Conservation (phyloP, 2,797 vertebrate genomes). For the Anolis apletophallus region DNA sequence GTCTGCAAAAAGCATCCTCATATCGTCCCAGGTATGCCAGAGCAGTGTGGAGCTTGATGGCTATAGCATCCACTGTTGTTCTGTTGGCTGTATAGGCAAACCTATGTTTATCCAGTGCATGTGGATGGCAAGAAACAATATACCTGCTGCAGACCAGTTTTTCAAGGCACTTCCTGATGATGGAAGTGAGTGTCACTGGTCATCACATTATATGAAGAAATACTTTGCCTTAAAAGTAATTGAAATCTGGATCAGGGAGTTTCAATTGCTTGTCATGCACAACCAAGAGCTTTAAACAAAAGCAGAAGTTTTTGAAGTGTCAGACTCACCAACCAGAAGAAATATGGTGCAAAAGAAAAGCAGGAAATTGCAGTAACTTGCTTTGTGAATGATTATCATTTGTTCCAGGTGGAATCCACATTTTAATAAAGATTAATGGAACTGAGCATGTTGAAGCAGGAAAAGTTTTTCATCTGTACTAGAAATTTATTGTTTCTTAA, state of each 20-base stretch:
- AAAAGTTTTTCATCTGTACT: not conserved
- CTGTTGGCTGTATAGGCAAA: not conserved
- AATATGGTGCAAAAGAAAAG: slow-evolving; percentile 25
- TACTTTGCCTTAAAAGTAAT: not conserved
- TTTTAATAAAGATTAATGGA: not conserved
- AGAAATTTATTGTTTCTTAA: slow-evolving; percentile 2
- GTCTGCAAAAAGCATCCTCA: too few relatives aligned
- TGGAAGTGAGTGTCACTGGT: not conserved
- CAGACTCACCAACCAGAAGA: not conserved
- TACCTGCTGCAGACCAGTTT: too few relatives aligned
- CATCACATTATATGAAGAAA: not conserved
- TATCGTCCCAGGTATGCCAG: too few relatives aligned
- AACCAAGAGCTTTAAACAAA: not conserved
- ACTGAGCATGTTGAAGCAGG: not conserved
- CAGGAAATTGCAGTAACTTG: not conserved
- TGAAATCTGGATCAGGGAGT: not conserved
- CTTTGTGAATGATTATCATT: not conserved
- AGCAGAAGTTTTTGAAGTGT: not conserved
- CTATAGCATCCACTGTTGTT: not conserved
- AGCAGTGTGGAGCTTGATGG: too few relatives aligned
- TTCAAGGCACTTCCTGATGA: too few relatives aligned
- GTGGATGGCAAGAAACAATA: too few relatives aligned
- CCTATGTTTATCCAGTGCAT: too few relatives aligned
- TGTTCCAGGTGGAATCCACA: not conserved
- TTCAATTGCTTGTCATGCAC: not conserved